Evolutionary conservation across 2,888 invertebrate species (phyloP).

Genomic region (Erebia ligea): DNA sequence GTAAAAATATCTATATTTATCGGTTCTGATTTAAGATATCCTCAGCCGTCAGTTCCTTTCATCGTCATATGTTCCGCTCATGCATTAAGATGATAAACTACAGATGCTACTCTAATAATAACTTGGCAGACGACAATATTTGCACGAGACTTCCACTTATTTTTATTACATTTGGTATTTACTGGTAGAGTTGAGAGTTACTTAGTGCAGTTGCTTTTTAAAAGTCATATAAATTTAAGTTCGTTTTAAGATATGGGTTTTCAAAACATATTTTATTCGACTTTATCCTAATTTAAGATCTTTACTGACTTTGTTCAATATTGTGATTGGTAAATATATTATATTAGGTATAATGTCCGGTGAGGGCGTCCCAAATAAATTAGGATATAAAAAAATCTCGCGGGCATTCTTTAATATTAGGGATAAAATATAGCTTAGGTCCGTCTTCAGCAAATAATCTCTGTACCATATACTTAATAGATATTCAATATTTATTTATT

Average conservation of each 20-base stretch:
- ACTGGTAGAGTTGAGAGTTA: constrained; percentile 2
- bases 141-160: constrained; percentile 17
- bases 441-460: no score
- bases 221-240: not conserved
- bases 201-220: not conserved
- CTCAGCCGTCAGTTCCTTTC: constrained; percentile 34
- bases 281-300: not conserved
- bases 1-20: constrained; percentile 26
- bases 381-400: no score
- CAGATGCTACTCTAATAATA: constrained; percentile 45
- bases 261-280: not conserved
- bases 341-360: no score
- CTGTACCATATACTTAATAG: no score
- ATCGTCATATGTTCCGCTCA: constrained; percentile 43
- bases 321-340: no score
- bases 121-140: constrained; percentile 31
- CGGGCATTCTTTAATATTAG: no score
- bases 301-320: not conserved
- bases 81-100: constrained; percentile 44
- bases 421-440: no score
- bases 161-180: constrained; percentile 4
- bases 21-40: constrained; percentile 29
- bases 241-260: not conserved
- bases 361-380: no score
- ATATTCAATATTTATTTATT: no score